Conservation (phyloP, 2,888 invertebrate genomes). For the Halocaridina rubra region DNA sequence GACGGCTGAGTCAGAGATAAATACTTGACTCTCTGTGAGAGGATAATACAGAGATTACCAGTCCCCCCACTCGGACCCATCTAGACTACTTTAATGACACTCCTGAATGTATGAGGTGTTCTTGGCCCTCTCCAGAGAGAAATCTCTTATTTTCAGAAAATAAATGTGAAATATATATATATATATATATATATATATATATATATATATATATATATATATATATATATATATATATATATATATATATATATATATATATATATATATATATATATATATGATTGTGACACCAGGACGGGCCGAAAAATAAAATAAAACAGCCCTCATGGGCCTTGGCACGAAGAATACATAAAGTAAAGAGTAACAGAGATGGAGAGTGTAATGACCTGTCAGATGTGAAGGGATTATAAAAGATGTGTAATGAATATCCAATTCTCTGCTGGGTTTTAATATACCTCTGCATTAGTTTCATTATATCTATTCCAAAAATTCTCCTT, state of each 20-base stretch:
- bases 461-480: too few relatives aligned
- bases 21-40: neutral
- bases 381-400: too few relatives aligned
- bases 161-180: constrained; percentile 18
- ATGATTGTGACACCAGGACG: neutral
- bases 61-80: neutral
- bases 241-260: neutral
- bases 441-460: too few relatives aligned
- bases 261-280: constrained; percentile 3
- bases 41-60: neutral
- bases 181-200: constrained; percentile 17
- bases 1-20: neutral
- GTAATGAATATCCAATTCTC: too few relatives aligned
- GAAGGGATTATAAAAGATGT: too few relatives aligned
- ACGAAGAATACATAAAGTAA: too few relatives aligned
- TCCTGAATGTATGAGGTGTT: neutral
- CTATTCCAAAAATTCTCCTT: too few relatives aligned
- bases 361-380: too few relatives aligned
- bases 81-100: neutral
- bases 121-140: too few relatives aligned
- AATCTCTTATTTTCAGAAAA: neutral
- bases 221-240: neutral
- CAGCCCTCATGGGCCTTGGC: too few relatives aligned
- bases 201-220: constrained; percentile 3
- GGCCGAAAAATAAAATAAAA: too few relatives aligned